phyloP scores from a whole-genome alignment of 2,797 vertebrate genomes.

The Dendrocincla tyrannina region DNA sequence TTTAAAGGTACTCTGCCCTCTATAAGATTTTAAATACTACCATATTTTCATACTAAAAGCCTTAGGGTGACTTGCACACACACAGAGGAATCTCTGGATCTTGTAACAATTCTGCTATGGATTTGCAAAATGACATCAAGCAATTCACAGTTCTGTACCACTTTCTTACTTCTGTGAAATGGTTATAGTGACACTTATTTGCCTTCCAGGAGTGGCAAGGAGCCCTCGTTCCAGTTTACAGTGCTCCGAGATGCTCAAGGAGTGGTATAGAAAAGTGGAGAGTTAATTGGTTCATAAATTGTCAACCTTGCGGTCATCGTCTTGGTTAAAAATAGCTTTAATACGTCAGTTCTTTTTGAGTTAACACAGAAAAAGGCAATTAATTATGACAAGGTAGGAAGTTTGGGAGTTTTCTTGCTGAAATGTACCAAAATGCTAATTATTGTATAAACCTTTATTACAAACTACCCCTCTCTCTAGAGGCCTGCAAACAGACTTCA shows the following conservation, averaged over 20 bases:
- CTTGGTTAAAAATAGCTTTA: slow-evolving; percentile 25
- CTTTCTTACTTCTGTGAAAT: neutral
- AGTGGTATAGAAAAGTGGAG: neutral
- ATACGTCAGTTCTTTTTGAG: neutral
- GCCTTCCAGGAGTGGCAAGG: neutral
- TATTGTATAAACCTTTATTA: slow-evolving; percentile 3
- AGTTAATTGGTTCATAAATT: slow-evolving; percentile 47
- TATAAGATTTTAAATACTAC: neutral
- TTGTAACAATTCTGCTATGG: neutral
- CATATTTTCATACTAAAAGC: neutral
- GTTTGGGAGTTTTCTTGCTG: accelerated
- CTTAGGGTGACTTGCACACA: neutral
- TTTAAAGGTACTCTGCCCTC: neutral
- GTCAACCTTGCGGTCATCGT: neutral
- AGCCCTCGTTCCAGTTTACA: neutral
- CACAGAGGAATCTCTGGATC: neutral
- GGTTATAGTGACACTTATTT: neutral
- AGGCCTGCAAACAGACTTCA: neutral
- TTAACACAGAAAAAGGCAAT: slow-evolving; percentile 23
- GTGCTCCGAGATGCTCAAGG: neutral
- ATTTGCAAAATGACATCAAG: neutral
- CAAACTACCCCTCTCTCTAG: neutral
- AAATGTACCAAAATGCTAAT: slow-evolving; percentile 4
- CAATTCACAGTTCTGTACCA: neutral
- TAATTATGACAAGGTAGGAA: slow-evolving; percentile 20